Evolutionary conservation across 2,888 invertebrate species (phyloP), one percentile per base, ranked within the genome.

Genomic region (Endotricha flammealis): DNA sequence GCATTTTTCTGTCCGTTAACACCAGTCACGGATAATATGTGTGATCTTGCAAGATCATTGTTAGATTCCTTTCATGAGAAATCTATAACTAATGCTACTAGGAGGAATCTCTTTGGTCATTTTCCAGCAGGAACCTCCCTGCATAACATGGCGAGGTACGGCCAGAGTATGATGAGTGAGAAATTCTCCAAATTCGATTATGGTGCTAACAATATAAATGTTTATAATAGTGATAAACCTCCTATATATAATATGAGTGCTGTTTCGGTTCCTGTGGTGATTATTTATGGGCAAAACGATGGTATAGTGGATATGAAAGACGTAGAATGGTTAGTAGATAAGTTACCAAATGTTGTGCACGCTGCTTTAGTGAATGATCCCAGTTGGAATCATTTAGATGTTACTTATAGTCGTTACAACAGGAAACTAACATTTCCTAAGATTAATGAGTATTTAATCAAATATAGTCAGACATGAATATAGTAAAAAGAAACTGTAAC

Each of bases 291-390:
- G 0, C 51, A 44, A 5, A 74, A 73, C 27, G 79, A 90, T 87
- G 53, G 93, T 89, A 61, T 90, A 82, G 89, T 78, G 88, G 51
- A 89, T 88, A 64, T 78, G 0, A 68, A 75, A 54, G 91, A 92
- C 33, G 88, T 91, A 1, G 53, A 82, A 22, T 86, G 87, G 54
- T 55, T 91, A 41, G 64, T 86, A 12, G 54, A 63, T 0, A 66
- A 81, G 36, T 62, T 93, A 12, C 90, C 90, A 0, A 88, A 89
- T 49, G 83, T 89, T 1, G 45, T 88, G 16, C 89, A 89, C 38
- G 81, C 80, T 35, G 79, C 88, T 47, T 65, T 86, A 40, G 90
- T 92, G 14, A 71, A 85, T 0, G 80, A 90, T 53, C 82, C 88
- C 2, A 29, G 56, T 4, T 71, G 70, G 65, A 65, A 59, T 25